A percentile compares a stretch with the other conserved stretches of the same genome.
Conservation (phyloP, 2,113 vertebrate genomes). For the Gadus chalcogrammus region DNA sequence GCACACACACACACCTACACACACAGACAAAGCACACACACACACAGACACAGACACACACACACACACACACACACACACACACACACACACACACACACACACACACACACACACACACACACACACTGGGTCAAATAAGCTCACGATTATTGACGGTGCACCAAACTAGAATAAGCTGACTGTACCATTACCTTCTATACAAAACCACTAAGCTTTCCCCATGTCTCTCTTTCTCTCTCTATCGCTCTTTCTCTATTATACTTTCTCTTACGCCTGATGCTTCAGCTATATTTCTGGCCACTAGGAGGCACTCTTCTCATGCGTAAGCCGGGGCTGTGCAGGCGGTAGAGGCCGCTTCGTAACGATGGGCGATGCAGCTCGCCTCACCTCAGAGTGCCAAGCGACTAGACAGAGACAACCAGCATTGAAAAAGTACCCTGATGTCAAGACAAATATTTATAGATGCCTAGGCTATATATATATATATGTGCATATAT, state of each 20-base stretch:
- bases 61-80: background rate
- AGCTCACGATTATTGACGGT: constrained; percentile 28
- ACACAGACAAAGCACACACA: too few relatives aligned
- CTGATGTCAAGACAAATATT: background rate
- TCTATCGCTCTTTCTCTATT: background rate
- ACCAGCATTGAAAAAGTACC: background rate
- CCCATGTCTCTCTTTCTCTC: too few relatives aligned
- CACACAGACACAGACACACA: background rate
- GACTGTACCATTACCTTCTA: constrained; percentile 52
- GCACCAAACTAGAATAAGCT: constrained; percentile 56
- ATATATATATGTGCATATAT: too few relatives aligned
- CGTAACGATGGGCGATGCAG: constrained; percentile 16
- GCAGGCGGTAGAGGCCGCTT: constrained; percentile 22
- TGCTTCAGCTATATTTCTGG: constrained; percentile 8
- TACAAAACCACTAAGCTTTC: constrained; percentile 31
- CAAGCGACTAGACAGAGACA: too few relatives aligned
- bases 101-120: too few relatives aligned
- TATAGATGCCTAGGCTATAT: background rate
- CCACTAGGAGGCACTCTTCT: constrained; percentile 79
- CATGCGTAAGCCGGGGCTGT: constrained; percentile 51
- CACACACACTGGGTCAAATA: too few relatives aligned
- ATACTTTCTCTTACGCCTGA: constrained; percentile 6
- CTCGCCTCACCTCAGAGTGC: background rate
- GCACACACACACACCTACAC: background rate
- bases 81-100: too few relatives aligned